Evolutionary conservation across 1,140 invertebrate genomes (phyloP).

Genomic region (Lerema accius): DNA sequence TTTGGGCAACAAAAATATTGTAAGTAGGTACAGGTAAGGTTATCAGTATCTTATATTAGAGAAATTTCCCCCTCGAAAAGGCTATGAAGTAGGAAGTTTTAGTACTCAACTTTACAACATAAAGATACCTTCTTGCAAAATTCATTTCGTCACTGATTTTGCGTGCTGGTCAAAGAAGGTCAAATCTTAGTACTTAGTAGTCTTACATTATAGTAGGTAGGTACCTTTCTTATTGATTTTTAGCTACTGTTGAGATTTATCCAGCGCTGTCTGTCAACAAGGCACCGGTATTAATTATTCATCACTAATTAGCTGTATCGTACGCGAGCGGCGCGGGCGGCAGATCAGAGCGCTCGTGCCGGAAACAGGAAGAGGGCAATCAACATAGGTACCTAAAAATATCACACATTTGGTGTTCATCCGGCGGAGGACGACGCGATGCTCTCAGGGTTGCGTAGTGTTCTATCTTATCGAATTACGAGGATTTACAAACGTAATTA

Average conservation of each 20-base stretch:
- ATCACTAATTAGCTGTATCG: slow-evolving; percentile 73
- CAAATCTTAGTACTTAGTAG: too few species aligned
- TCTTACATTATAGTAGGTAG: too few species aligned
- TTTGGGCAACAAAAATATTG: too few species aligned
- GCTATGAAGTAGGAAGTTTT: too few species aligned
- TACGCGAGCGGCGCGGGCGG: slow-evolving; percentile 53
- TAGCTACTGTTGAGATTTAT: slow-evolving; percentile 41
- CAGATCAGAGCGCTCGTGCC: slow-evolving; percentile 59
- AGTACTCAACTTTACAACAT: too few species aligned
- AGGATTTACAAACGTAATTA: too few species aligned
- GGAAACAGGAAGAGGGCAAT: slow-evolving; percentile 80
- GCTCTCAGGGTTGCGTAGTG: slow-evolving; percentile 27
- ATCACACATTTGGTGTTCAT: slow-evolving; percentile 78
- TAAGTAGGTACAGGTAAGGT: too few species aligned
- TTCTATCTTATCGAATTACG: slow-evolving; percentile 18
- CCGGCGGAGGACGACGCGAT: slow-evolving; percentile 51
- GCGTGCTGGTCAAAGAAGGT: too few species aligned
- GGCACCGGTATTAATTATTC: slow-evolving; percentile 67
- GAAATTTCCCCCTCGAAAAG: too few species aligned
- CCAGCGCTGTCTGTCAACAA: slow-evolving; percentile 56
- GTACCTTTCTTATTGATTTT: slow-evolving; percentile 27
- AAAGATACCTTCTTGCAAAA: too few species aligned
- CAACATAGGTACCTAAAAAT: slow-evolving; percentile 81
- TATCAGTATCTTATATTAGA: too few species aligned
- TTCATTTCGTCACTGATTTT: too few species aligned